Conservation (phyloP, 1,140 invertebrate genomes). For the Drosophila repleta region DNA sequence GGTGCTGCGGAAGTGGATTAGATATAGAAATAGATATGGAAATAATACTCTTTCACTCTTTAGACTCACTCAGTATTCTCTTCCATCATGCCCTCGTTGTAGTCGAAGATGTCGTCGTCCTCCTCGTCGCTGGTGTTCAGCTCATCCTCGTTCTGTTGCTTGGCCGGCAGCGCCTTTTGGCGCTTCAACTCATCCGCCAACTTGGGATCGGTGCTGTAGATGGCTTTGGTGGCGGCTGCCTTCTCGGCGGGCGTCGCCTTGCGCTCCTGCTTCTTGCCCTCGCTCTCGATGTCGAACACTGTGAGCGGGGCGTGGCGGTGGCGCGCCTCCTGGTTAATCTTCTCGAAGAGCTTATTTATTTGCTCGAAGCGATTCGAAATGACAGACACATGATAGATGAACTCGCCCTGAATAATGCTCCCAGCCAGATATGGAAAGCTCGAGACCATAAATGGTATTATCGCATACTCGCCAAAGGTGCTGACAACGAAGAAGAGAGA, state of each 20-base stretch:
- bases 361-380: conserved; percentile 74
- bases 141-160: conserved; percentile 59
- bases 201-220: conserved; percentile 61
- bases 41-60: background rate
- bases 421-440: conserved; percentile 77
- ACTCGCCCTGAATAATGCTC: conserved; percentile 76
- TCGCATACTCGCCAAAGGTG: conserved; percentile 59
- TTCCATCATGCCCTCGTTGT: conserved; percentile 54
- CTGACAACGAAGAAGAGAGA: conserved; percentile 17
- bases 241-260: conserved; percentile 34
- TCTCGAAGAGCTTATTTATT: conserved; percentile 74
- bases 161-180: conserved; percentile 30
- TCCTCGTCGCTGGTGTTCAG: conserved; percentile 67
- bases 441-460: conserved; percentile 71
- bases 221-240: conserved; percentile 29
- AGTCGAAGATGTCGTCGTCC: conserved; percentile 71
- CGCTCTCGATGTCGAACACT: conserved; percentile 75
- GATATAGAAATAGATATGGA: background rate
- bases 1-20: conserved; percentile 32
- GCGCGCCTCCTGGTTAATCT: conserved; percentile 78
- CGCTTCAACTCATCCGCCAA: conserved; percentile 57
- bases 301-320: conserved; percentile 65
- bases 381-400: conserved; percentile 77
- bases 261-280: conserved; percentile 60
- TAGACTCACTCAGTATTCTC: conserved; percentile 58